Conservation (phyloP, 2,888 invertebrate species). For the Metopia argyrocephala region DNA sequence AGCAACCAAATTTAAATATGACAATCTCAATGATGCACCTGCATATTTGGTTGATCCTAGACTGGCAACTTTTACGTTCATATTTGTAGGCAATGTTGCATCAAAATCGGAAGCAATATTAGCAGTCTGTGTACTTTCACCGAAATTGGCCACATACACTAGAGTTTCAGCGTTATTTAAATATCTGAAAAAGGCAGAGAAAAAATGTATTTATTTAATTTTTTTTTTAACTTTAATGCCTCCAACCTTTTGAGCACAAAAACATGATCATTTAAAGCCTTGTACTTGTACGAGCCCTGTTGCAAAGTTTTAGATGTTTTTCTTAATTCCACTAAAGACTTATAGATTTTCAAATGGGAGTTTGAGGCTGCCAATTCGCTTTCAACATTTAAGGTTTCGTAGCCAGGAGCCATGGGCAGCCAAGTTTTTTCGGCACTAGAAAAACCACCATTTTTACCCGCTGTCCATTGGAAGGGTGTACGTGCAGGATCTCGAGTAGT, state of each 20-base stretch:
- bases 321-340: constrained; percentile 79
- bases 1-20: constrained; percentile 30
- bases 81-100: constrained; percentile 43
- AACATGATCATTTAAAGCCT: constrained; percentile 69
- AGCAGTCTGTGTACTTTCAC: constrained; percentile 59
- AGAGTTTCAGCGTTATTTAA: constrained; percentile 66
- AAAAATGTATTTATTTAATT: background rate
- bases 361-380: constrained; percentile 76
- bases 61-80: constrained; percentile 62
- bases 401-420: constrained; percentile 80
- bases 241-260: constrained; percentile 73
- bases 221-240: background rate
- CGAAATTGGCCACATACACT: constrained; percentile 71
- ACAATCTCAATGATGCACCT: constrained; percentile 34
- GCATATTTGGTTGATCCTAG: constrained; percentile 51
- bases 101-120: constrained; percentile 66
- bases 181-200: constrained; percentile 44
- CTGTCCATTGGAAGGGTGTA: constrained; percentile 82
- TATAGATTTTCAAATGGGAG: constrained; percentile 83
- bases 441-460: constrained; percentile 74
- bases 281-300: constrained; percentile 71
- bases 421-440: constrained; percentile 73
- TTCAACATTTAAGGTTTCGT: constrained; percentile 81
- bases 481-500: constrained; percentile 82
- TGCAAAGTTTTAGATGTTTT: constrained; percentile 70